Evolutionary conservation across 2,797 vertebrate species (phyloP).

Genomic region (Poecilia picta): DNA sequence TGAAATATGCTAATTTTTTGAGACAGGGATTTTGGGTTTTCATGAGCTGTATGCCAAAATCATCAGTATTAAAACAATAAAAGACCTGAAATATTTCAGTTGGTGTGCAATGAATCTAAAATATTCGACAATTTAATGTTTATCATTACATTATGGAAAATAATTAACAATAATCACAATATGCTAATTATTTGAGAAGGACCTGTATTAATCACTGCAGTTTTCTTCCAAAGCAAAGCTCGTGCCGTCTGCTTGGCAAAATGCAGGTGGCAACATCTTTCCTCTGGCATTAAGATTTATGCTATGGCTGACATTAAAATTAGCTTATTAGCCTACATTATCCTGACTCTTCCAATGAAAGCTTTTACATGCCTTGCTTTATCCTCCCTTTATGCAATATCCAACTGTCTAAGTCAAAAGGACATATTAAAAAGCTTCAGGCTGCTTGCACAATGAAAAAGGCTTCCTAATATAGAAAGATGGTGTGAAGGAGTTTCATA

Average conservation of each 20-base stretch:
- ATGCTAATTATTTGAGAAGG: too few species aligned
- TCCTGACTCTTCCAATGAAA: not conserved
- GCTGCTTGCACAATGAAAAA: constrained; percentile 3
- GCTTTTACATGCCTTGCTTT: not conserved
- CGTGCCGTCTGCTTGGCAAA: not conserved
- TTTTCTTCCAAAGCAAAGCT: not conserved
- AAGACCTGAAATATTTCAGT: too few species aligned
- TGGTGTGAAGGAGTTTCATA: not conserved
- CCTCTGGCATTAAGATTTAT: not conserved
- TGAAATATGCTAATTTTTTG: too few species aligned
- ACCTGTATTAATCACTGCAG: not conserved
- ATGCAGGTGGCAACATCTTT: not conserved
- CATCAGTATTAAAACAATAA: too few species aligned
- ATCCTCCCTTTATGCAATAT: not conserved
- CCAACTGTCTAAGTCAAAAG: not conserved
- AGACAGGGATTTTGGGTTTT: too few species aligned
- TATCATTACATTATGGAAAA: too few species aligned
- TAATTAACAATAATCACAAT: too few species aligned
- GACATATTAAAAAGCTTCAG: constrained; percentile 5
- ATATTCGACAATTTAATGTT: too few species aligned
- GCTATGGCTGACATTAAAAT: not conserved
- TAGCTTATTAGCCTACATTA: not conserved
- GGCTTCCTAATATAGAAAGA: not conserved
- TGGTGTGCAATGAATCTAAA: too few species aligned
- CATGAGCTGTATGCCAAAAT: too few species aligned